phyloP scores from a whole-genome alignment of 1,140 invertebrate species.

The Andrena cerasifolii region DNA sequence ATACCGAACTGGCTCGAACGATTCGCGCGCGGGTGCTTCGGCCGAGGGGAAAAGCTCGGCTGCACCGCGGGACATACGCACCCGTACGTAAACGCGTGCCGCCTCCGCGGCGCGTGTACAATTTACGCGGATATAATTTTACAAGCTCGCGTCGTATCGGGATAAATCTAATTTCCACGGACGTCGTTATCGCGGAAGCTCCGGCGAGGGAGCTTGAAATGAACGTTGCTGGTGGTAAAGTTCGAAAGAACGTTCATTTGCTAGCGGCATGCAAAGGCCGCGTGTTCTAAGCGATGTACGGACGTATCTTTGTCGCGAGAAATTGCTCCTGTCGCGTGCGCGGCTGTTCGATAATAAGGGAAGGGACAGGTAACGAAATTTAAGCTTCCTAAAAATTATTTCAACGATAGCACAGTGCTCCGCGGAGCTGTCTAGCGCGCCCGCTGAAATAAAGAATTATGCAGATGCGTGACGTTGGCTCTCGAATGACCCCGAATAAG shows the following conservation, averaged over 20 bases:
- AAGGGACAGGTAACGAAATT: neutral
- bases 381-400: no score
- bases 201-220: conserved; percentile 9
- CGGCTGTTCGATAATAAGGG: neutral
- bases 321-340: neutral
- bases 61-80: neutral
- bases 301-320: conserved; percentile 22
- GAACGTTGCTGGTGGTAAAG: conserved; percentile 38
- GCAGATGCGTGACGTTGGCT: neutral
- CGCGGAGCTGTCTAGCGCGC: no score
- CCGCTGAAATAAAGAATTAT: neutral
- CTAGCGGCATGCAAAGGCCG: neutral
- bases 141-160: conserved; percentile 22
- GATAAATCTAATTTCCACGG: conserved; percentile 60
- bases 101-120: conserved; percentile 3
- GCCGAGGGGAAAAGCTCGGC: neutral
- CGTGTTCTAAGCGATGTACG: neutral
- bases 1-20: neutral
- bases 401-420: neutral
- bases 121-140: conserved; percentile 55
- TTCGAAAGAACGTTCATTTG: conserved; percentile 37
- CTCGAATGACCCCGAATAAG: neutral
- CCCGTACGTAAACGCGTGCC: conserved; percentile 30
- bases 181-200: conserved; percentile 1
- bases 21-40: neutral